Percentiles rank a stretch among this genome's conserved stretches.
These are phyloP conservation scores for Eptesicus fuscus DNA, from an alignment of 2,113 vertebrate species.

Conservation along the genomic window DNA sequence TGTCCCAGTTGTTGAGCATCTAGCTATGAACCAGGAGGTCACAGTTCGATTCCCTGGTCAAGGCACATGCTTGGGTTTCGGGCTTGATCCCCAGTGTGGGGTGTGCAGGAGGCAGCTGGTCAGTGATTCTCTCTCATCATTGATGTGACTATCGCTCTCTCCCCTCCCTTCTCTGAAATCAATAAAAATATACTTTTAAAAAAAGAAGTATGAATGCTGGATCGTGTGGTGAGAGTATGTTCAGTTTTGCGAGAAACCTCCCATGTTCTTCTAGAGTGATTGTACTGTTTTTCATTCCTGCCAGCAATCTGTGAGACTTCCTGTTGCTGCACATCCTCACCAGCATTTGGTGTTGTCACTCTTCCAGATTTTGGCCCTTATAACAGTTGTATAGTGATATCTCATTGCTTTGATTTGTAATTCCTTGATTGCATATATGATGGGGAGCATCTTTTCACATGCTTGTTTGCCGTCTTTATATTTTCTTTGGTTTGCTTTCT, in stretches of 20 bases:
- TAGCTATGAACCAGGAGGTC: no score
- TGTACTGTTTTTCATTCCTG: not conserved
- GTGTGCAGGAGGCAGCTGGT: no score
- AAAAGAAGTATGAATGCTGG: not conserved
- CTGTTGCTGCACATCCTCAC: not conserved
- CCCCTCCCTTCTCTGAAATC: no score
- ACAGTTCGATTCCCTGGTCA: no score
- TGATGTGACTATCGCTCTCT: no score
- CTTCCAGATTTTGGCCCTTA: not conserved
- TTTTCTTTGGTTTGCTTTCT: not conserved
- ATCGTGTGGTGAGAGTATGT: not conserved
- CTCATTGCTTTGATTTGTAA: not conserved
- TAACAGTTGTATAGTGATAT: not conserved
- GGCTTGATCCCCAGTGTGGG: no score
- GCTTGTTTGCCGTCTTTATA: not conserved
- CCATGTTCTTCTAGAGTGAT: not conserved
- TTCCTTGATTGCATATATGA: not conserved
- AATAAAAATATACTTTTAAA: no score
- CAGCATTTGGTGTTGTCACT: not conserved
- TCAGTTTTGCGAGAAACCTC: not conserved
- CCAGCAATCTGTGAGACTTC: not conserved
- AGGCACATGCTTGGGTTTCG: no score
- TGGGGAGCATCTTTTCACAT: not conserved
- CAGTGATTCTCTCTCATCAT: no score
- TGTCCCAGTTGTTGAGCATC: no score